phyloP scores from a whole-genome alignment of 2,797 vertebrate species.

The Myripristis jacobus region DNA sequence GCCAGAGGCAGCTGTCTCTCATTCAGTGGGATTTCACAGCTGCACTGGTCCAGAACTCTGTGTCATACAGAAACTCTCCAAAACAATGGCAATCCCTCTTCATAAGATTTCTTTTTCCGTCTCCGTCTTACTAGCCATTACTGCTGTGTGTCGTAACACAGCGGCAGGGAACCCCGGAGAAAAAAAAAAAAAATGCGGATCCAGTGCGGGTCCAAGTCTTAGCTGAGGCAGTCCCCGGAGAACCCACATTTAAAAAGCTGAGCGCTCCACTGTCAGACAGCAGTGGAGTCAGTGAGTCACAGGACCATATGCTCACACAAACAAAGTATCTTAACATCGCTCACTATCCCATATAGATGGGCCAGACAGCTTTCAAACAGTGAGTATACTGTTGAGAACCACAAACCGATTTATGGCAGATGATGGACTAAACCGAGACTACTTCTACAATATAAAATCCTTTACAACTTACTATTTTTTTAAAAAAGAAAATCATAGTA shows the following conservation, averaged over 20 bases:
- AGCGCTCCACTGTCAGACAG: constrained; percentile 21
- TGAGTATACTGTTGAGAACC: constrained; percentile 30
- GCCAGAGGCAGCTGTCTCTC: constrained; percentile 86
- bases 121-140: constrained; percentile 63
- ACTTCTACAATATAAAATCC: neutral
- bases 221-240: constrained; percentile 37
- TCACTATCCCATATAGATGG: constrained; percentile 20
- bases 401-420: constrained; percentile 35
- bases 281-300: constrained; percentile 71
- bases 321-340: constrained; percentile 47
- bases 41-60: constrained; percentile 89
- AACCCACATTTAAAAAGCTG: constrained; percentile 38
- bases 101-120: constrained; percentile 55
- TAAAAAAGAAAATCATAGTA: no score
- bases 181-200: constrained; percentile 3
- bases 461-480: no score
- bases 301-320: constrained; percentile 38
- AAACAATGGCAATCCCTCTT: constrained; percentile 86
- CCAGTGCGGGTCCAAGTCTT: constrained; percentile 15
- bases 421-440: constrained; percentile 50
- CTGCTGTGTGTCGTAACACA: constrained; percentile 64
- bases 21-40: constrained; percentile 91
- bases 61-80: constrained; percentile 90
- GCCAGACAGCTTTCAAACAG: neutral
- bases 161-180: constrained; percentile 70